Evolutionary conservation across 2,797 vertebrate genomes (phyloP), one percentile per base, ranked within the genome.

Genomic region (Manis javanica): DNA sequence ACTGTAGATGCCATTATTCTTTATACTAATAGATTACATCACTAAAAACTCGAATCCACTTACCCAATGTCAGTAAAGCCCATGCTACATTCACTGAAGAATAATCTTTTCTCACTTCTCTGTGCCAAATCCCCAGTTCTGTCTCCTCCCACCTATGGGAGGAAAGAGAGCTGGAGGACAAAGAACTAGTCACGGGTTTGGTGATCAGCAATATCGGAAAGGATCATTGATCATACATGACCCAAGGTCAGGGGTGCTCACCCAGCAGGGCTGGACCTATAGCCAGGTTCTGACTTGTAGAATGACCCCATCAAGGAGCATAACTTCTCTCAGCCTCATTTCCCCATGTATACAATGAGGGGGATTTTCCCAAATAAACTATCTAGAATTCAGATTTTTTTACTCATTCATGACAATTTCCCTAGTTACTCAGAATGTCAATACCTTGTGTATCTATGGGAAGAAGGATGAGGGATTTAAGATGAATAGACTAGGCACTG

Each of bases 41-140:
- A 95, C 87, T 86, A 61, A 95, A 83, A 86, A 42, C 49, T 46
- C 57, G 10, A 51, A 39, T 92, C 71, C 63, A 49, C 59, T 72
- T 37, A 49, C 7, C 14, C 79, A 69, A 49, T 64, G 63, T 86
- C 86, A 91, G 59, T 51, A 61, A 77, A 83, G 34, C 21, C 37
- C 37, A 66, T 26, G 61, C 21, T 63, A 96, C 2, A 2, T 15
- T 90, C 77, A 51, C 16, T 64, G 61, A 90, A 78, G 31, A 90
- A 75, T 37, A 81, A 31, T 77, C 8, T 9, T 59, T 77, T 49
- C 14, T 26, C 51, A 51, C 55, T 90, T 90, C 49, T 84, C 72
- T 90, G 26, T 79, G 23, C n/a, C 68, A 79, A 53, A 42, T 57
- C 34, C 63, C 55, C 18, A 42, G 18, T 51, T 77, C 71, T 78